Evolutionary conservation across 2,797 vertebrate species (phyloP), one percentile per base, ranked within the genome.

Genomic region (Lagocephalus sceleratus): DNA sequence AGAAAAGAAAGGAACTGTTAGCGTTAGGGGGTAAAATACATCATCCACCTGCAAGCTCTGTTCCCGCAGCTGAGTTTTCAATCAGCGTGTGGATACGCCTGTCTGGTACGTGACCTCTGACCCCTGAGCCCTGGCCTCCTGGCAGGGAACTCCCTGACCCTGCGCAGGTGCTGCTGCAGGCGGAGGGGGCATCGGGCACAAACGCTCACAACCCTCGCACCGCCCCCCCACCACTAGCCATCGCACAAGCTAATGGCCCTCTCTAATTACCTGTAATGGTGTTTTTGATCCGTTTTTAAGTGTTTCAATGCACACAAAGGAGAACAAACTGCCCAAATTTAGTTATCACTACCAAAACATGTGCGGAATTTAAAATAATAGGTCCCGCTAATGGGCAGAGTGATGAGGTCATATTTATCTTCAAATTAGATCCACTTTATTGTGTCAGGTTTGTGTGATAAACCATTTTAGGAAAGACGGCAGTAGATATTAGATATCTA

Each of bases 21-120:
- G 53, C 55, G 15, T 54, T 5, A 5, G 32, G 26, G 52, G 55
- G n/a, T 54, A 53, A 75, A 79, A 76, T 67, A 17, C 42, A 1
- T 53, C 55, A 29, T 79, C 75, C 71, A 73, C 75, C 75, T 76
- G 83, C 72, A 73, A 62, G 50, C 35, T 75, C 43, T 72, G 74
- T 66, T 85, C 64, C 47, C 70, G 79, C 85, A 87, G 86, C 84
- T 85, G 83, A 85, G 64, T 82, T 82, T 62, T 82, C 74, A 84
- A 87, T 91, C 73, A 81, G 66, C 14, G 47, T 75, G 66, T 68
- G 71, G 76, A 68, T 63, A 81, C n/a, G 78, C 75, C 64, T 75
- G 78, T 79, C 78, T 87, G 73, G 74, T 77, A 58, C 54, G 3
- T 87, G 83, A 87, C 85, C 85, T 85, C 55, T 86, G 65, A 85